Conservation (phyloP, 1,140 invertebrate species). For the Drosophila eugracilis region DNA sequence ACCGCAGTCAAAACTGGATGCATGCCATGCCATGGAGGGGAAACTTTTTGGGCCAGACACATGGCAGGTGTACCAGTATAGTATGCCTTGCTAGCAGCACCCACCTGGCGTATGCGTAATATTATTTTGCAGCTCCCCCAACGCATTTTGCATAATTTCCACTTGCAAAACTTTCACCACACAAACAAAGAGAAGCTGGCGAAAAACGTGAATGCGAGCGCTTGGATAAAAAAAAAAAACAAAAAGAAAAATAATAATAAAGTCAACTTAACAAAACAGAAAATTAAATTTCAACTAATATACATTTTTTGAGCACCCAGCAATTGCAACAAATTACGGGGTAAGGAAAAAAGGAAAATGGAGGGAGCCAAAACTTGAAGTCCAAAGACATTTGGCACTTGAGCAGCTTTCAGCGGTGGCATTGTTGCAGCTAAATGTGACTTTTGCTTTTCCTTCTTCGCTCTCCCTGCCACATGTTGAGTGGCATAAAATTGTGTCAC, state of each 20-base stretch:
- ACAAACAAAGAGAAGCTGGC: slow-evolving; percentile 57
- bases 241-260: slow-evolving; percentile 14
- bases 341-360: not conserved
- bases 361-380: slow-evolving; percentile 13
- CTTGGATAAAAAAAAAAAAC: slow-evolving; percentile 20
- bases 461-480: slow-evolving; percentile 71
- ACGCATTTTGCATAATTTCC: slow-evolving; percentile 79
- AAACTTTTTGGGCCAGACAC: slow-evolving; percentile 64
- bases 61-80: too few relatives aligned
- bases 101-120: slow-evolving; percentile 77
- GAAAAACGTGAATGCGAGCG: slow-evolving; percentile 25
- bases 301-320: slow-evolving; percentile 63
- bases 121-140: slow-evolving; percentile 63
- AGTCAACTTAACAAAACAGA: slow-evolving; percentile 33
- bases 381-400: slow-evolving; percentile 71
- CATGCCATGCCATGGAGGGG: slow-evolving; percentile 24
- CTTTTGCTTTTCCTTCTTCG: slow-evolving; percentile 33
- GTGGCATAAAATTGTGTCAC: slow-evolving; percentile 76
- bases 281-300: slow-evolving; percentile 78
- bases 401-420: slow-evolving; percentile 59
- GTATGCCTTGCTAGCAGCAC: slow-evolving; percentile 41
- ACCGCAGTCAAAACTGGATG: slow-evolving; percentile 19
- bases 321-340: slow-evolving; percentile 71
- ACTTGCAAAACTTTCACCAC: slow-evolving; percentile 68
- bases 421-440: slow-evolving; percentile 64